A percentile compares a stretch with the other conserved stretches of the same genome.
phyloP scores from a whole-genome alignment of 2,113 vertebrate genomes.

The Pteronura brasiliensis region DNA sequence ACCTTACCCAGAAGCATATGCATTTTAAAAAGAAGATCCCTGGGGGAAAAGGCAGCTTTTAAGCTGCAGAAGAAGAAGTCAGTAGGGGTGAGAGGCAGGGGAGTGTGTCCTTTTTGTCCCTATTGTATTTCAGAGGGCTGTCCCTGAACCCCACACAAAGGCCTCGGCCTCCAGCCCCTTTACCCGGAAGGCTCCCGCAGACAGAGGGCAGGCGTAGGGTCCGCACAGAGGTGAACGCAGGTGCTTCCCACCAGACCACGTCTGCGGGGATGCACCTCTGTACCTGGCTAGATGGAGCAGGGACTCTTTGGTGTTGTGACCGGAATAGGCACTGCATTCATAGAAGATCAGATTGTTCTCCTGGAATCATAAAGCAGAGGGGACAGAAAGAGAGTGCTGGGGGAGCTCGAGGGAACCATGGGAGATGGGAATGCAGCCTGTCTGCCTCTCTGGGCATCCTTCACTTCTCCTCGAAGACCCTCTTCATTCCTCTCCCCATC shows the following conservation, averaged over 20 bases:
- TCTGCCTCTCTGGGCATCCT: not conserved
- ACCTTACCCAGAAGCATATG: not conserved
- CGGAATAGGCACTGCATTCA: conserved; percentile 93
- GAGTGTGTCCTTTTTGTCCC: not conserved
- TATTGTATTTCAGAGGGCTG: not conserved
- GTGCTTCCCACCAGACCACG: not conserved
- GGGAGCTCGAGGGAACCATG: fast-evolving
- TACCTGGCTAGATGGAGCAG: conserved; percentile 92
- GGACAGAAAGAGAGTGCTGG: not conserved
- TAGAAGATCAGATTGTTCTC: conserved; percentile 90
- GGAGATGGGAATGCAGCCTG: fast-evolving
- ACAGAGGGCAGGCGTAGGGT: not conserved
- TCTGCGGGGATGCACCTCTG: not conserved
- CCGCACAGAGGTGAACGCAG: fast-evolving
- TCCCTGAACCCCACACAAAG: not conserved
- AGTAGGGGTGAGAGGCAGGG: not conserved
- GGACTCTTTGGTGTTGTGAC: conserved; percentile 86
- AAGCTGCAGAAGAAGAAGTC: not conserved
- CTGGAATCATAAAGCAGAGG: conserved; percentile 77
- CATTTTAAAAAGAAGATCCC: not conserved
- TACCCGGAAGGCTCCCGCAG: not conserved
- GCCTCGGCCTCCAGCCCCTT: not conserved
- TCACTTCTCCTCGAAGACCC: not conserved
- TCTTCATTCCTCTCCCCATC: not conserved
- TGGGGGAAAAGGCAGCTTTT: not conserved